A percentile compares a stretch with the other conserved stretches of the same genome.
These are phyloP conservation scores for Polydrusus pterygomalis DNA, from an alignment of 2,888 invertebrate species.

Conservation along the genomic window DNA sequence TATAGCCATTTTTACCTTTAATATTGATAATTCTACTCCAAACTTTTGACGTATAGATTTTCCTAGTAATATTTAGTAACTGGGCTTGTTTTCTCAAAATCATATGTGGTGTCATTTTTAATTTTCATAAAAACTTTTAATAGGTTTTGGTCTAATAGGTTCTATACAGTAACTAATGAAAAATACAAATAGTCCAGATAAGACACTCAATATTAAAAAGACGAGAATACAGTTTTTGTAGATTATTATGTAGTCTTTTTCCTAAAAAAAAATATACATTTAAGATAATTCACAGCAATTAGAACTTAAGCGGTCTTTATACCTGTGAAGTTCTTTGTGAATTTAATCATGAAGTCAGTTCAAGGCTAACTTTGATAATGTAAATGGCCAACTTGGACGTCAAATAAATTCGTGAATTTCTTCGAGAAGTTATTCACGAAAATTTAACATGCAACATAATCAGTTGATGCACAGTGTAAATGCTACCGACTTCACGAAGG, in stretches of 20 bases:
- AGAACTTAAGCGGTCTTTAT: no score
- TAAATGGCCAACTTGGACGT: no score
- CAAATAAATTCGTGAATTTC: no score
- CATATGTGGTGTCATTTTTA: conserved; percentile 45
- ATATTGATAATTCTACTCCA: conserved; percentile 54
- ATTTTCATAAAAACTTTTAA: conserved; percentile 67
- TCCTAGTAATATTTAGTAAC: conserved; percentile 34
- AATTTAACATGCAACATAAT: no score
- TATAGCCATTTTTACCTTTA: conserved; percentile 49
- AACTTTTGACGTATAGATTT: conserved; percentile 45
- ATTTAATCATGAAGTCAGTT: no score
- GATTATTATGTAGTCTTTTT: conserved; percentile 74
- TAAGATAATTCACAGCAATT: not conserved
- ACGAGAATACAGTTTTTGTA: conserved; percentile 73
- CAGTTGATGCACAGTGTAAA: no score
- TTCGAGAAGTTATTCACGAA: no score
- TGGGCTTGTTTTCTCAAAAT: conserved; percentile 38
- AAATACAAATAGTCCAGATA: conserved; percentile 72
- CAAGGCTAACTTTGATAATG: no score
- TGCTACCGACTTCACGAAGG: no score
- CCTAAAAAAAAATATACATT: conserved; percentile 66
- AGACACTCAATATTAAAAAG: conserved; percentile 71
- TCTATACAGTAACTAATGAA: conserved; percentile 73
- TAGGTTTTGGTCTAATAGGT: conserved; percentile 71
- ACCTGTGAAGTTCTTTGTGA: no score